Conservation (phyloP, 2,797 vertebrate genomes). For the Bovichtus variegatus region DNA sequence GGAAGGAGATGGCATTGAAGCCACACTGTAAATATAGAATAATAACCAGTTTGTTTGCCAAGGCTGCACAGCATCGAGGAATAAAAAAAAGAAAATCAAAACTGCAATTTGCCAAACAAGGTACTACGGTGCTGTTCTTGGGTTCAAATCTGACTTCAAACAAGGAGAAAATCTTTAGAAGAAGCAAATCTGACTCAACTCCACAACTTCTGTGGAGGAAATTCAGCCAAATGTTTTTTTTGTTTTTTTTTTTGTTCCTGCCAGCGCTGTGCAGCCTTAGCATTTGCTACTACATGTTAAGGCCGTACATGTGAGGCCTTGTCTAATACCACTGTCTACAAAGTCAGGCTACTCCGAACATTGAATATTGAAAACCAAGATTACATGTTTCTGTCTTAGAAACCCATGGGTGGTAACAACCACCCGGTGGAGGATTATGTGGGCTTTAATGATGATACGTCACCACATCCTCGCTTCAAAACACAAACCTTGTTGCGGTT, state of each 20-base stretch:
- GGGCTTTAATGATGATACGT: constrained; percentile 2
- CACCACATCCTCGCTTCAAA: constrained; percentile 47
- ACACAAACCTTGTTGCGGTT: constrained; percentile 49
- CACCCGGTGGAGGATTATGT: constrained; percentile 43
- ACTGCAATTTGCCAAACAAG: constrained; percentile 15
- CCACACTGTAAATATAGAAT: constrained; percentile 81
- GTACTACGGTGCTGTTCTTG: background rate
- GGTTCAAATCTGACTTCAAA: constrained; percentile 14
- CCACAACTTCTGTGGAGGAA: background rate
- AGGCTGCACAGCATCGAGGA: constrained; percentile 68
- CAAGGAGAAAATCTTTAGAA: constrained; percentile 7
- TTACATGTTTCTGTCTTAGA: constrained; percentile 72
- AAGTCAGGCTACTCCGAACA: constrained; percentile 79
- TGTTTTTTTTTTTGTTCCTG: constrained; percentile 2
- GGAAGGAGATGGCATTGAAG: constrained; percentile 78
- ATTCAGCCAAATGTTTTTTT: background rate
- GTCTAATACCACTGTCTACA: constrained; percentile 78
- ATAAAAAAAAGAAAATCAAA: constrained; percentile 6
- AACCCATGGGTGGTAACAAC: constrained; percentile 56
- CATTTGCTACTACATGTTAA: constrained; percentile 76
- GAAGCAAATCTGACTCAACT: background rate
- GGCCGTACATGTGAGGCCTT: constrained; percentile 77
- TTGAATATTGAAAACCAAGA: constrained; percentile 77
- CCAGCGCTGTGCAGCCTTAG: constrained; percentile 65
- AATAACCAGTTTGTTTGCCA: constrained; percentile 73